Conservation (phyloP, 92 coral and sea anemone species). For the Pocillopora grandis region DNA sequence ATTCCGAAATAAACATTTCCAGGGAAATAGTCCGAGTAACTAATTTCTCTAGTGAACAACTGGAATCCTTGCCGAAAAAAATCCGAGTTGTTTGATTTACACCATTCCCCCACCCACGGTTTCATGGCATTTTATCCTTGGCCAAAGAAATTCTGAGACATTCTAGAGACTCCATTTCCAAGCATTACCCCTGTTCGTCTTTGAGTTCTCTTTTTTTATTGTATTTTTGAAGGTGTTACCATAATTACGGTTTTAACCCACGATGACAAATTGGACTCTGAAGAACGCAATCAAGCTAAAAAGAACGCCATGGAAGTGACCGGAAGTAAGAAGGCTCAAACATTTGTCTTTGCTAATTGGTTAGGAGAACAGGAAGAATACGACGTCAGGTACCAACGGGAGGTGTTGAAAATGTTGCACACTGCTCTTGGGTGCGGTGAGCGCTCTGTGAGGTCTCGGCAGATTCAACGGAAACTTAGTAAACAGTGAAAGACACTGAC, state of each 20-base stretch:
- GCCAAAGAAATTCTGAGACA: too few species aligned
- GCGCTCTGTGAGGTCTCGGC: constrained; percentile 69
- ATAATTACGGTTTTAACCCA: constrained; percentile 71
- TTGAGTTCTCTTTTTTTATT: too few species aligned
- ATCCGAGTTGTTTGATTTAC: too few species aligned
- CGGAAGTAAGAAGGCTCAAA: constrained; percentile 41
- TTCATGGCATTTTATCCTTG: too few species aligned
- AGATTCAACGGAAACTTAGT: constrained; percentile 36
- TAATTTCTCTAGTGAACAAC: too few species aligned
- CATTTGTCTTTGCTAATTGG: constrained; percentile 75
- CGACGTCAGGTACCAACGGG: constrained; percentile 41
- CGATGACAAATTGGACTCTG: constrained; percentile 36
- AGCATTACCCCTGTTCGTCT: too few species aligned
- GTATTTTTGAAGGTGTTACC: constrained; percentile 52
- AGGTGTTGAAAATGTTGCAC: constrained; percentile 56
- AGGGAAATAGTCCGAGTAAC: too few species aligned
- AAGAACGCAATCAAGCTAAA: constrained; percentile 28
- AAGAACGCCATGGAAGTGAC: constrained; percentile 70
- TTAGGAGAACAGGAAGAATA: constrained; percentile 36
- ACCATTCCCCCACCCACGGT: too few species aligned
- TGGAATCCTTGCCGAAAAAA: too few species aligned
- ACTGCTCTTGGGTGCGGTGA: constrained; percentile 75
- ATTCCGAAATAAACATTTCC: too few species aligned
- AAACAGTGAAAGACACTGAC: not conserved
- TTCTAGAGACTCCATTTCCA: too few species aligned